Evolutionary conservation across 1,140 invertebrate species (phyloP), one percentile per base, ranked within the genome.

Genomic region (Plectrocnemia conspersa): DNA sequence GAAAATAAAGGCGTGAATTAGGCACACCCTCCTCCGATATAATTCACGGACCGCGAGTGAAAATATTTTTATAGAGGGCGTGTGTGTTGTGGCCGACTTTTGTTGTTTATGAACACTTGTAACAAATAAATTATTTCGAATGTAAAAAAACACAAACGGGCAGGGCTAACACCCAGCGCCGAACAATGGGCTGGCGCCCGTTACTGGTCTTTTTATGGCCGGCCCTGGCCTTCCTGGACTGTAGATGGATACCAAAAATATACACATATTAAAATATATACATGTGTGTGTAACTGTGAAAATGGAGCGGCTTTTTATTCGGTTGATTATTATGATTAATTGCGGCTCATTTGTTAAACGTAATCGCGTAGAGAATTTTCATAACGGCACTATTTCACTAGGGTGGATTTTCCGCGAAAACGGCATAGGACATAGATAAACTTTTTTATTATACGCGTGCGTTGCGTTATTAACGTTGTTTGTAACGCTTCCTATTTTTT

Each of bases 51-150:
- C 50, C 50, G 49, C 56, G 44, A 54, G 35, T 45, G 52, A 54
- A 60, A 60, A 60, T 60, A 60, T 60, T 60, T 60, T 60, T 60
- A 60, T 60, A 33, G 49, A 54, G 58, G 58, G 58, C 54, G 54
- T 60, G 58, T 24, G 49, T 49, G 44, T 52, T 29, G 45, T 47
- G 54, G 47, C 49, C 58, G 58, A 56, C 36, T 56, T 56, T 56
- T 33, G 27, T 56, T 32, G 32, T 60, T 60, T 60, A 60, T 60
- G 58, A 50, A 56, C 58, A 56, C 58, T 48, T 52, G 49, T 49
- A 52, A 36, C 53, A 52, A 53, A 60, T 60, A 60, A 60, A 60
- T 60, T 60, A 60, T 49, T 27, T 42, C 33, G 32, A 18, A 53
- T 45, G n/a, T n/a, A 57, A 27, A 52, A 52, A 45, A 13, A 38